phyloP scores from a whole-genome alignment of 2,113 vertebrate genomes.

The Lasiurus borealis region DNA sequence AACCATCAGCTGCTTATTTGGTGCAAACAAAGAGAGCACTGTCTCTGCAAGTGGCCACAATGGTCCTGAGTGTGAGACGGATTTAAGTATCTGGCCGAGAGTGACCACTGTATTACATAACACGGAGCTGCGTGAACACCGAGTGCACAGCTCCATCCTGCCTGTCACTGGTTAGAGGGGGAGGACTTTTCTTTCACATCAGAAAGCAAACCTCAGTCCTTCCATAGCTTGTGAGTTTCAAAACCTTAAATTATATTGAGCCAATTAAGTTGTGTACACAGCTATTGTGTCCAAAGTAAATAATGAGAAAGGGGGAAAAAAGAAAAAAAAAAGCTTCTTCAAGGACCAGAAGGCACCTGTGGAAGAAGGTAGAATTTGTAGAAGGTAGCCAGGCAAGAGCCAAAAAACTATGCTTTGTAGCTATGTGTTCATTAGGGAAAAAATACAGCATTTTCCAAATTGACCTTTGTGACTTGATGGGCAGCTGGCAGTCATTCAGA shows the following conservation, averaged over 20 bases:
- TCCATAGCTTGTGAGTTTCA: background rate
- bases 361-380: background rate
- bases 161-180: slow-evolving; percentile 59
- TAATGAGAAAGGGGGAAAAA: background rate
- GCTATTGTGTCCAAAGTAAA: slow-evolving; percentile 52
- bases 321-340: background rate
- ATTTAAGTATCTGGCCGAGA: slow-evolving; percentile 76
- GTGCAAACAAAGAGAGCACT: slow-evolving; percentile 80
- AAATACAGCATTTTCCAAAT: background rate
- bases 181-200: slow-evolving; percentile 57
- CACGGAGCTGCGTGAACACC: slow-evolving; percentile 4
- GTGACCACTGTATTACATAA: slow-evolving; percentile 80
- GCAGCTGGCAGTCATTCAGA: background rate
- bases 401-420: background rate
- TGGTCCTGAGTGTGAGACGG: slow-evolving; percentile 66
- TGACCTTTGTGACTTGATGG: background rate
- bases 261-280: slow-evolving; percentile 50
- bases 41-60: slow-evolving; percentile 75
- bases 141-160: slow-evolving; percentile 65
- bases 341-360: background rate
- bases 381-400: background rate
- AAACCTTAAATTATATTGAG: slow-evolving; percentile 62
- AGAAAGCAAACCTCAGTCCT: slow-evolving; percentile 43
- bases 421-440: background rate
- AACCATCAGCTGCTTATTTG: slow-evolving; percentile 73